These are phyloP conservation scores for Ormia ochracea DNA, from an alignment of 2,888 invertebrate genomes.

Conservation along the genomic window DNA sequence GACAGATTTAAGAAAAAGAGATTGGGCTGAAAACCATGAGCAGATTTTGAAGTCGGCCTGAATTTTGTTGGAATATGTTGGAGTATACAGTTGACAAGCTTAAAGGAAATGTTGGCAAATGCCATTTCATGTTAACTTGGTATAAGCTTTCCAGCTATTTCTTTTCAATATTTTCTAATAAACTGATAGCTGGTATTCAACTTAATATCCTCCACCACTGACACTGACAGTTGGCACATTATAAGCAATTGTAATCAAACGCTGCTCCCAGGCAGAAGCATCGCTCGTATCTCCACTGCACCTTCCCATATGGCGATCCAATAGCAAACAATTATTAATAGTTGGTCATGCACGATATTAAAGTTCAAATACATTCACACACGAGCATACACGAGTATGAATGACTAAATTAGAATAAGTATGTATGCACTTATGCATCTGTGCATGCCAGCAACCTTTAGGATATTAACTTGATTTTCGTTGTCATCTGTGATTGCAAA, in stretches of 20 bases:
- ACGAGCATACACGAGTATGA: neutral
- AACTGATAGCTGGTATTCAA: conserved; percentile 10
- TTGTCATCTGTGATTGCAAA: conserved; percentile 65
- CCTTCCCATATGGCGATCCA: neutral
- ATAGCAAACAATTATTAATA: neutral
- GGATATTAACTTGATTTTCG: conserved; percentile 27
- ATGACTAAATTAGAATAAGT: neutral
- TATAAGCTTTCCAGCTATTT: too few relatives aligned
- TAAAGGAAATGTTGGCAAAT: too few relatives aligned
- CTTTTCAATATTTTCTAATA: conserved; percentile 6
- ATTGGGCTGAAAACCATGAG: too few relatives aligned
- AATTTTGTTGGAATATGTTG: too few relatives aligned
- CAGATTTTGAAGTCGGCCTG: too few relatives aligned
- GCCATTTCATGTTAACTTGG: too few relatives aligned
- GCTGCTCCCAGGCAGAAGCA: neutral
- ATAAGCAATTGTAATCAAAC: conserved; percentile 11
- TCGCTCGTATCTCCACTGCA: neutral
- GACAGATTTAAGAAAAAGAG: too few relatives aligned
- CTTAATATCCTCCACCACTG: conserved; percentile 3
- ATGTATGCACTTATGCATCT: too few relatives aligned
- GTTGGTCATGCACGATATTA: neutral
- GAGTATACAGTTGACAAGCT: too few relatives aligned
- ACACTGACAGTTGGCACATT: conserved; percentile 15
- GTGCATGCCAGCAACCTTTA: neutral
- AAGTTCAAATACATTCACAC: neutral